Evolutionary conservation across 2,888 invertebrate genomes (phyloP), one percentile per base, ranked within the genome.

Genomic region (Belgica antarctica): DNA sequence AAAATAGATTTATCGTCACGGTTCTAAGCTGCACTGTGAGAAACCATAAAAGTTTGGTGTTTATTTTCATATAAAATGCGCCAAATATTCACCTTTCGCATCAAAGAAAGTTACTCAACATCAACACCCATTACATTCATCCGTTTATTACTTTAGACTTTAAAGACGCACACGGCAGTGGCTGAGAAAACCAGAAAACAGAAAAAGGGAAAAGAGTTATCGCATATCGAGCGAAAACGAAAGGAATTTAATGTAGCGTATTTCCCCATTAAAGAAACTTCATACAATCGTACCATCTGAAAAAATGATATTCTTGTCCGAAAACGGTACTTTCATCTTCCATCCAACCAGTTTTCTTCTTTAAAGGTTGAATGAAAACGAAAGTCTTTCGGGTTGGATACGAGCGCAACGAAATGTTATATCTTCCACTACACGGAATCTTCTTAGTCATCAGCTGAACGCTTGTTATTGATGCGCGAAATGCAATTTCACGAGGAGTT

Each of bases 321-420:
- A 59, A 59, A 59, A 27, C 59, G 59, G 59, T 68, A 68, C 68
- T 68, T 68, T 68, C 68, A 68, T 68, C 68, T 65, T 68, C 68
- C 68, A 47, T 31, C 24, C 46, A 68, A 68, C 68, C 68, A 68
- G 68, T 68, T 68, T 68, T 24, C 22, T 22, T 41, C 7, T 25
- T 25, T 24, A 68, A 68, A 68, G 68, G 68, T 68, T 68, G 68
- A 68, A 68, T 68, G 68, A 68, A 68, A 68, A 68, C 68, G 68
- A 68, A 68, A 68, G 68, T 68, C 68, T 66, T 46, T 52, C 34
- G 34, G 7, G 34, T 5, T 31, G n/a, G n/a, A n/a, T 52, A 52
- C 7, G 3, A 52, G 24, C 12, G 5, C 52, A 52, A 8, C 27
- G 25, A 24, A 15, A 59, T 59, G 59, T 59, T 27, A n/a, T 27